Evolutionary conservation across 2,888 invertebrate species (phyloP).

Genomic region (Drosophila diplacantha): DNA sequence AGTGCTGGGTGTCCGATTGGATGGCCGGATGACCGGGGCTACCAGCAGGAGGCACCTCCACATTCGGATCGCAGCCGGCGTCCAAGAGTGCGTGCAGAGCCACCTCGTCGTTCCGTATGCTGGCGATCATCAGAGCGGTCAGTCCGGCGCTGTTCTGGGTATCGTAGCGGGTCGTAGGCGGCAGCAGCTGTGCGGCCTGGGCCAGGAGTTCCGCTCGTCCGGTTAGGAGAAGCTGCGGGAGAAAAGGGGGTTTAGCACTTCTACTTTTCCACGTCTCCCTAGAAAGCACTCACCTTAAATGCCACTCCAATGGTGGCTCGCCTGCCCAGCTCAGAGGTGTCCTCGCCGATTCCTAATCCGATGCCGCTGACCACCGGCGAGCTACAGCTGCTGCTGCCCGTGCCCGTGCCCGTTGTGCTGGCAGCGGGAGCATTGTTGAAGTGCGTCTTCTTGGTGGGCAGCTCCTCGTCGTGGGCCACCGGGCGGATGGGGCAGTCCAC

Average conservation of each 20-base stretch:
- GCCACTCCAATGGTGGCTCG: conserved; percentile 86
- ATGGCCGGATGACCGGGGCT: conserved; percentile 79
- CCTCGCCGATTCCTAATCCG: conserved; percentile 63
- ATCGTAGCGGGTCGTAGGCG: conserved; percentile 84
- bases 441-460: conserved; percentile 77
- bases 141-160: conserved; percentile 88
- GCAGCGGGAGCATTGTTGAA: conserved; percentile 45
- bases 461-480: conserved; percentile 81
- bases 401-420: conserved; percentile 52
- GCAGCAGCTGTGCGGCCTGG: conserved; percentile 86
- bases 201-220: conserved; percentile 88
- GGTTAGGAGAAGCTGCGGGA: conserved; percentile 80
- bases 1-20: conserved; percentile 86
- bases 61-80: conserved; percentile 88
- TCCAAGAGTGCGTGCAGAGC: conserved; percentile 86
- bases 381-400: conserved; percentile 54
- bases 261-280: background rate
- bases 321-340: conserved; percentile 80
- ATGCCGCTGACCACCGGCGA: conserved; percentile 50
- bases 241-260: background rate
- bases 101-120: conserved; percentile 87
- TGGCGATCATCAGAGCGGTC: conserved; percentile 90
- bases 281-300: conserved; percentile 81
- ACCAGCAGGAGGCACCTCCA: conserved; percentile 83
- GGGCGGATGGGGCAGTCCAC: conserved; percentile 92